These are phyloP conservation scores for Hirtodrosophila cameraria DNA, from an alignment of 2,888 invertebrate genomes.

Conservation along the genomic window DNA sequence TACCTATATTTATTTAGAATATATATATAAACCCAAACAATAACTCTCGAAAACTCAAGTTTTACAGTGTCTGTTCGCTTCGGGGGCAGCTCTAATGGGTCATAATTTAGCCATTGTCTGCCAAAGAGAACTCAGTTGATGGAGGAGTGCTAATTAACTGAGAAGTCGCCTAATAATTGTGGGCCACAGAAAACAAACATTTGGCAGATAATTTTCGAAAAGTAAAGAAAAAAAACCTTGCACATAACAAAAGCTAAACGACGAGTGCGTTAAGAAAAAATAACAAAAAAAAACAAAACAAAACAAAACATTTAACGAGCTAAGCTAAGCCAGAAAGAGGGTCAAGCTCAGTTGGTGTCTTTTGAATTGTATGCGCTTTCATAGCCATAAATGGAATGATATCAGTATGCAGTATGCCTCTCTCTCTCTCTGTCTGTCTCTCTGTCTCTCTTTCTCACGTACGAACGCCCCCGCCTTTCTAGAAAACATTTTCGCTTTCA, in stretches of 20 bases:
- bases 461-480: conserved; percentile 55
- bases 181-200: conserved; percentile 8
- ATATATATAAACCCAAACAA: conserved; percentile 6
- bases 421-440: too few relatives aligned
- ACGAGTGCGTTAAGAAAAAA: conserved; percentile 48
- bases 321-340: conserved; percentile 62
- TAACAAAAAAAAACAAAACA: conserved; percentile 12
- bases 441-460: too few relatives aligned
- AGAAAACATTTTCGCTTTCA: conserved; percentile 68
- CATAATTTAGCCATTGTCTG: conserved; percentile 72
- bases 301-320: conserved; percentile 51
- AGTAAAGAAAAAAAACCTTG: conserved; percentile 30
- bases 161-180: conserved; percentile 63
- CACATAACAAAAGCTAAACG: conserved; percentile 55
- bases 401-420: conserved; percentile 55
- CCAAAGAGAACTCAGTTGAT: conserved; percentile 35
- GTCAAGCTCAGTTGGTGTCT: conserved; percentile 57
- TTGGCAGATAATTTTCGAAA: conserved; percentile 32
- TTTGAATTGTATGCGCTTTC: conserved; percentile 57
- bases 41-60: conserved; percentile 21
- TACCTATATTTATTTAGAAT: too few relatives aligned
- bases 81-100: conserved; percentile 60
- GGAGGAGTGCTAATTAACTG: conserved; percentile 67
- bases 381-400: conserved; percentile 53
- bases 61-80: conserved; percentile 37